These are phyloP conservation scores for Periphyllus acericola DNA, from an alignment of 2,888 invertebrate genomes.

Conservation along the genomic window DNA sequence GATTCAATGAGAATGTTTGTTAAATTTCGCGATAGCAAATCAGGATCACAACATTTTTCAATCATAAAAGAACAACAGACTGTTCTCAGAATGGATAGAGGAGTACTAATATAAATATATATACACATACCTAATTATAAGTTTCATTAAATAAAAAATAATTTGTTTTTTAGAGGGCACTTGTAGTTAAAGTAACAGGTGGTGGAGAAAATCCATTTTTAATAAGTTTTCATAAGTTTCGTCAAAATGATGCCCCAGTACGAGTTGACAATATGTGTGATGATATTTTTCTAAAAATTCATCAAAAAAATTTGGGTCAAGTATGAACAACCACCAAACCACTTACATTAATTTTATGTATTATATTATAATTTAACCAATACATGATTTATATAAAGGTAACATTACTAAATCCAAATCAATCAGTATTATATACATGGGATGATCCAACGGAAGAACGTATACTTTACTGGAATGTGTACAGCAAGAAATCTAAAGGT, in stretches of 20 bases:
- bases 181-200: conserved; percentile 78
- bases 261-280: conserved; percentile 86
- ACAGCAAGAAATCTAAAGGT: conserved; percentile 80
- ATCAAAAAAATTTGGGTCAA: conserved; percentile 72
- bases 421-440: conserved; percentile 84
- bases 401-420: conserved; percentile 79
- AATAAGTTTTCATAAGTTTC: conserved; percentile 80
- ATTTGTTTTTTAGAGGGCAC: conserved; percentile 71
- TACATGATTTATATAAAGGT: conserved; percentile 69
- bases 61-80: conserved; percentile 77
- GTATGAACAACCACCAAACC: conserved; percentile 63
- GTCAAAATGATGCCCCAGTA: conserved; percentile 82
- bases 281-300: conserved; percentile 81
- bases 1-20: conserved; percentile 84
- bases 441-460: conserved; percentile 82
- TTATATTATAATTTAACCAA: not conserved
- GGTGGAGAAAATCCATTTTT: conserved; percentile 79
- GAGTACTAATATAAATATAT: conserved; percentile 71
- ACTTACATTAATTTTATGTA: no score
- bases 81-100: conserved; percentile 84
- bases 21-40: conserved; percentile 79
- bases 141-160: conserved; percentile 19
- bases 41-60: conserved; percentile 81
- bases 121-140: not conserved
- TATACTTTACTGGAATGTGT: conserved; percentile 82